phyloP scores from a whole-genome alignment of 2,113 vertebrate species.

The Lynx canadensis region DNA sequence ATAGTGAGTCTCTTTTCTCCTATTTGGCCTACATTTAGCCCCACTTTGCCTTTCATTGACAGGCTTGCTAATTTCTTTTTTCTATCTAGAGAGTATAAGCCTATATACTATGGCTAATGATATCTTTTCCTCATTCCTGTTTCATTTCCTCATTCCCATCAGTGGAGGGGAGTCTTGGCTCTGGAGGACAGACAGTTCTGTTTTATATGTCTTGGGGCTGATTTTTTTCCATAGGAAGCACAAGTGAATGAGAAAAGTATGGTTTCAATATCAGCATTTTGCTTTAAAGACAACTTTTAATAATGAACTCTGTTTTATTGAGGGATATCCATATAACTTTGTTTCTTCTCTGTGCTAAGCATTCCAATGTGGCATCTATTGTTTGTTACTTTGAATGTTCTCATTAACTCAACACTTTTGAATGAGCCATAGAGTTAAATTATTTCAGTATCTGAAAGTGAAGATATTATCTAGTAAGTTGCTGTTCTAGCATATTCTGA shows the following conservation, averaged over 20 bases:
- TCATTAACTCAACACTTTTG: conserved; percentile 50
- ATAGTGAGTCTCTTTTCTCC: background rate
- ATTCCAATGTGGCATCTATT: conserved; percentile 45
- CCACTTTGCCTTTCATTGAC: background rate
- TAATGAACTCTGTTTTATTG: conserved; percentile 56
- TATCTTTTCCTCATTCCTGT: conserved; percentile 17
- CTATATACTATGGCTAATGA: background rate
- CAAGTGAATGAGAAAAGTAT: conserved; percentile 62
- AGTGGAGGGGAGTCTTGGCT: background rate
- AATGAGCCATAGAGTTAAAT: conserved; percentile 47
- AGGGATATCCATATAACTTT: conserved; percentile 41
- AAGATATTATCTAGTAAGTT: conserved; percentile 38
- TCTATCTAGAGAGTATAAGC: conserved; percentile 17
- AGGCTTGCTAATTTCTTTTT: conserved; percentile 33
- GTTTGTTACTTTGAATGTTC: conserved; percentile 68
- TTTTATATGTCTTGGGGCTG: background rate
- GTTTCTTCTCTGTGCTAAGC: conserved; percentile 37
- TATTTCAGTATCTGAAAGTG: conserved; percentile 44
- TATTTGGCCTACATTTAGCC: conserved; percentile 11
- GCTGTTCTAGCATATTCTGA: conserved; percentile 36
- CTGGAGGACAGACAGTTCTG: background rate
- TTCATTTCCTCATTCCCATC: conserved; percentile 39
- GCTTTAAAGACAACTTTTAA: conserved; percentile 60
- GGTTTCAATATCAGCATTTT: conserved; percentile 62
- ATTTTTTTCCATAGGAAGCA: background rate